phyloP scores from a whole-genome alignment of 2,113 vertebrate genomes.

The Coregonus clupeaformis region DNA sequence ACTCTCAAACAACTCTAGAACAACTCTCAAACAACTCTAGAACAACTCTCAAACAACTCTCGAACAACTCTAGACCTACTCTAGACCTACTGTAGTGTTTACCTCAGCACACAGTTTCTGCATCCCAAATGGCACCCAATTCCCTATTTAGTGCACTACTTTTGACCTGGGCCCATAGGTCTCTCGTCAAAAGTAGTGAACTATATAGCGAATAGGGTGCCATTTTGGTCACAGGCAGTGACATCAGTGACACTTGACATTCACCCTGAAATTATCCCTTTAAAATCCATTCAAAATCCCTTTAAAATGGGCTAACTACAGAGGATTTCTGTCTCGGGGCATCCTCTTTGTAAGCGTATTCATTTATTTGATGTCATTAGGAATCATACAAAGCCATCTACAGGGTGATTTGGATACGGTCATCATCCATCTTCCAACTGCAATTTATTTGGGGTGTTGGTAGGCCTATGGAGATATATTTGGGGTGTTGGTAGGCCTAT shows the following conservation, averaged over 20 bases:
- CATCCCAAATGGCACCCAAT: too few species aligned
- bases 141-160: too few species aligned
- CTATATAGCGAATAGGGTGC: too few species aligned
- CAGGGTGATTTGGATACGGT: neutral
- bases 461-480: too few species aligned
- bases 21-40: too few species aligned
- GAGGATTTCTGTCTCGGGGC: neutral
- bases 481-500: too few species aligned
- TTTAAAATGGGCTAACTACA: neutral
- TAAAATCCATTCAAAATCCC: neutral
- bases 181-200: too few species aligned
- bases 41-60: too few species aligned
- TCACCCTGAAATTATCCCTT: conserved; percentile 31
- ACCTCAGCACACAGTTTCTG: neutral
- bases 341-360: neutral
- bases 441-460: too few species aligned
- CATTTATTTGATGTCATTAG: neutral
- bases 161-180: too few species aligned
- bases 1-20: too few species aligned
- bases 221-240: conserved; percentile 20
- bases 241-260: conserved; percentile 55
- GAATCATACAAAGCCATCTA: neutral
- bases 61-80: too few species aligned
- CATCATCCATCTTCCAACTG: neutral
- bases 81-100: conserved; percentile 39